Evolutionary conservation across 2,113 vertebrate genomes (phyloP), one percentile per base, ranked within the genome.

Genomic region (Nasalis larvatus): DNA sequence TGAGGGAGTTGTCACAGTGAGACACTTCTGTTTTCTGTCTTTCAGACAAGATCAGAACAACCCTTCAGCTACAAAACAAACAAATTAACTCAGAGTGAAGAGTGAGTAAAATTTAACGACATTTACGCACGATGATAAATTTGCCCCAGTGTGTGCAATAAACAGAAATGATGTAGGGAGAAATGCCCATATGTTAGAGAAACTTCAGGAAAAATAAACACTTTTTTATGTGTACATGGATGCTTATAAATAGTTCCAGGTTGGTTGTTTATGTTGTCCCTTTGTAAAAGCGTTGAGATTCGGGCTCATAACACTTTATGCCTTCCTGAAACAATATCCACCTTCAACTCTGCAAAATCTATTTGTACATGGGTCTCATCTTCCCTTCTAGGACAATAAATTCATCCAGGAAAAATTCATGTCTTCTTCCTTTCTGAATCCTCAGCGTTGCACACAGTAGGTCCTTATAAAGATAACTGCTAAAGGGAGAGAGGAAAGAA

Each of bases 141-240:
- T 92, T 94, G 71, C 45, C 45, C 66, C 23, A 1, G 5, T 27
- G 11, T 88, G 25, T 74, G 60, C 52, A 95, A 88, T 81, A 94
- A 81, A 96, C 14, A 94, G 76, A 94, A 95, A 90, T 82, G 42
- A 90, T 47, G 37, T 86, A 68, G 54, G 40, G 68, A 20, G 37
- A 92, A 86, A 89, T 63, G 42, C 91, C 88, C 89, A 89, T 89
- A 94, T 91, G 91, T 87, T 95, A 91, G 93, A 94, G 88, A 93
- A 96, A 73, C 82, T 86, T 94, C n/a, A 23, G 47, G 52, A 97
- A 96, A 68, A 94, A 95, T 82, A 96, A 95, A 94, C 63, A 74
- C 12, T 54, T 86, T 77, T 86, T 91, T 86, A 90, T 32, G 68
- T 80, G 87, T 30, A 23, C 37, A 5, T 77, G 68, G 69, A 78